Evolutionary conservation across 2,113 vertebrate genomes (phyloP), one percentile per base, ranked within the genome.

Genomic region (Oostethus manadensis): DNA sequence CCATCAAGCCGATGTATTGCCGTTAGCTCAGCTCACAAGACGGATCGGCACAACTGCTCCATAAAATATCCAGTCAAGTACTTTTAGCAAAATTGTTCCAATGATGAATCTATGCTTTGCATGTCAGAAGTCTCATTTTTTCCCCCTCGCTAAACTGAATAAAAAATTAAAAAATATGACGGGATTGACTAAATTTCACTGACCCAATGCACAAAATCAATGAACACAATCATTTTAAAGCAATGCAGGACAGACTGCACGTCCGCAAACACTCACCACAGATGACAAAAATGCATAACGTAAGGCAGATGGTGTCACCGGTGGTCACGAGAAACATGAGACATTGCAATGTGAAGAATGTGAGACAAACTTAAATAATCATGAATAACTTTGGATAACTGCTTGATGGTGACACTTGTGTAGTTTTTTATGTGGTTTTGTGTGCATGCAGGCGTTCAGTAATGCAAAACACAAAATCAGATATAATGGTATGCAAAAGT

Each of bases 1-100:
- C 61, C 73, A 67, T 58, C 65, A 58, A 70, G 50, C 2, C 42
- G 64, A 62, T 48, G 66, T 42, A 65, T 23, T 70, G 72, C 73
- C 77, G 79, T 73, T 71, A 70, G 75, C 83, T 84, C 80, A 84
- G 83, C 82, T 88, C 87, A 86, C 66, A 87, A 87, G 87, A 88
- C 66, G 68, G 72, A 88, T 85, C 47, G 81, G 78, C 68, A 66
- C 23, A 10, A 58, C 58, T 58, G 58, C 72, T 76, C 81, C 57
- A 71, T 83, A 59, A 83, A 86, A 79, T 72, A 72, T 81, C 60
- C 45, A 70, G 66, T 77, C 69, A 16, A 21, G 35, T 45, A 47
- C 76, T 87, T 80, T 88, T 85, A 88, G 79, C 59, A 60, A 85
- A 80, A 88, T 87, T 85, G 79, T 86, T 81, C 75, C 63, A 35